A percentile compares a stretch with the other conserved stretches of the same genome.
These are phyloP conservation scores for Pipistrellus nathusii DNA, from an alignment of 2,797 vertebrate species.

Conservation along the genomic window DNA sequence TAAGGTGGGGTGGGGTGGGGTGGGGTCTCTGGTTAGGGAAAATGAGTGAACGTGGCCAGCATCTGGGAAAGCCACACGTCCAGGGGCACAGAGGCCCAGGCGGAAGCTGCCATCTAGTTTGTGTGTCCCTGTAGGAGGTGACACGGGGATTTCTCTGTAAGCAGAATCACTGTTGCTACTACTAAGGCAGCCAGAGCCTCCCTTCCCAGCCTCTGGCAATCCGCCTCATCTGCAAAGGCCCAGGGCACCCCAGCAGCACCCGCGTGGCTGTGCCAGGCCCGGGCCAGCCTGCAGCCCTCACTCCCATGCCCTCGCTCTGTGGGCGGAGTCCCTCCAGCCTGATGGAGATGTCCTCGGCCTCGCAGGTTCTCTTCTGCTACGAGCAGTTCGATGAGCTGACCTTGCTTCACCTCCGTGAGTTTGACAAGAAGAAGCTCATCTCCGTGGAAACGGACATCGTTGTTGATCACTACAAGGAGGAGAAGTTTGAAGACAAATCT, in stretches of 20 bases:
- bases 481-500: conserved; percentile 92
- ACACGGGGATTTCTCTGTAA: accelerated
- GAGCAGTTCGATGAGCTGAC: conserved; percentile 99
- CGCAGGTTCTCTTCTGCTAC: conserved; percentile 97
- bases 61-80: background rate
- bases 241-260: background rate
- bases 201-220: background rate
- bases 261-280: background rate
- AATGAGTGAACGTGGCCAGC: background rate
- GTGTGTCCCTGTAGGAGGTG: background rate
- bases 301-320: background rate
- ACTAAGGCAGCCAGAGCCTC: background rate
- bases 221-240: background rate
- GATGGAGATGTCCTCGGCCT: accelerated
- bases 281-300: background rate
- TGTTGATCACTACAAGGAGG: conserved; percentile 98
- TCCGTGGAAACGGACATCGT: conserved; percentile 98
- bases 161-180: background rate
- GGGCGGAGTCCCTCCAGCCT: background rate
- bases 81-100: background rate
- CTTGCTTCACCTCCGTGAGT: conserved; percentile 95
- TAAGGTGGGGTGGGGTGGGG: accelerated
- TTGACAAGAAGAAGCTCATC: conserved; percentile 97
- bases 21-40: background rate
- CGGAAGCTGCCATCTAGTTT: background rate